These are phyloP conservation scores for Eumerus sabulonum DNA, from an alignment of 2,888 invertebrate species.

Conservation along the genomic window DNA sequence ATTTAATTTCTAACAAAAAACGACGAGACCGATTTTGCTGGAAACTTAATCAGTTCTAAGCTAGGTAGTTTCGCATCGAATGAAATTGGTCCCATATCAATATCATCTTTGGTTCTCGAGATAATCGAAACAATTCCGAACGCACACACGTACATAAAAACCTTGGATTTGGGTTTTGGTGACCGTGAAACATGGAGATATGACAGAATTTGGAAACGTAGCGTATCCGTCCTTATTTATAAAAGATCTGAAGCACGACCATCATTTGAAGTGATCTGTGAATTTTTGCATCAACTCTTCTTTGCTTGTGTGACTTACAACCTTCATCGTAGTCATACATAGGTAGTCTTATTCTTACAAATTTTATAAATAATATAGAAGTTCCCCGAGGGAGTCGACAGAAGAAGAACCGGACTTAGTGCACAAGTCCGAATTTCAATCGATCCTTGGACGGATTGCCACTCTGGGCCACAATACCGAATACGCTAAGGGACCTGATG, in stretches of 20 bases:
- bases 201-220: too few relatives aligned
- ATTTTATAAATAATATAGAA: conserved; percentile 66
- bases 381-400: conserved; percentile 71
- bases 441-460: conserved; percentile 75
- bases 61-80: too few relatives aligned
- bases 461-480: conserved; percentile 85
- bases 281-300: conserved; percentile 29
- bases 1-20: too few relatives aligned
- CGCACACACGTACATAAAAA: too few relatives aligned
- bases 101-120: too few relatives aligned
- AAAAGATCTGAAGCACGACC: not conserved
- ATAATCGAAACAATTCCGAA: too few relatives aligned
- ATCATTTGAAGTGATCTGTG: conserved; percentile 6
- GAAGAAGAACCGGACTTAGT: conserved; percentile 69
- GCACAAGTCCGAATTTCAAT: conserved; percentile 75
- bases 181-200: too few relatives aligned
- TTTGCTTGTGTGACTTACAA: conserved; percentile 24
- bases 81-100: too few relatives aligned
- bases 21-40: too few relatives aligned
- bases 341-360: conserved; percentile 10
- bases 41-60: too few relatives aligned
- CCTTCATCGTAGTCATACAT: not conserved
- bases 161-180: too few relatives aligned
- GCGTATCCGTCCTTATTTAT: not conserved
- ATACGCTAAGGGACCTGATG: conserved; percentile 89